These are phyloP conservation scores for Drosophila subpulchrella DNA, from an alignment of 1,140 invertebrate species.

Conservation along the genomic window DNA sequence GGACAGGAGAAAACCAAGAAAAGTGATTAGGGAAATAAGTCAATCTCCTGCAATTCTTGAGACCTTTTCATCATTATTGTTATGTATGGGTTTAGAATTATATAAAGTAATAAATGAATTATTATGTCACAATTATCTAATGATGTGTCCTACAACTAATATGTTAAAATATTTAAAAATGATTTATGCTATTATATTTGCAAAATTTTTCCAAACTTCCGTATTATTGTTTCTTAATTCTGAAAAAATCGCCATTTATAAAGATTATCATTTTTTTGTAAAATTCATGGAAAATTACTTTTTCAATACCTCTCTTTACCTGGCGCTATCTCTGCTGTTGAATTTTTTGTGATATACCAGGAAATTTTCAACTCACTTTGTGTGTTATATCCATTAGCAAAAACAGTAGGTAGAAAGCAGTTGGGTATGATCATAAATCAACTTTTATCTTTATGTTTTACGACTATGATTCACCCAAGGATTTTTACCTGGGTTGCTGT, in stretches of 20 bases:
- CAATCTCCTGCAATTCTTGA: background rate
- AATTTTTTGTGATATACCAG: constrained; percentile 16
- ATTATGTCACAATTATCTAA: too few relatives aligned
- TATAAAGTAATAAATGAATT: too few relatives aligned
- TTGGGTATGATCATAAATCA: constrained; percentile 16
- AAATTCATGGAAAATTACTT: background rate
- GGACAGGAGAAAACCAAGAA: constrained; percentile 4
- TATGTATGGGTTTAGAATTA: too few relatives aligned
- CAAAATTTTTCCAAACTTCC: too few relatives aligned
- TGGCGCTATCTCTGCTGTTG: constrained; percentile 10
- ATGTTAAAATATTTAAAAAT: too few relatives aligned
- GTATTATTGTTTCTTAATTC: too few relatives aligned
- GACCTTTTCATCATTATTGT: too few relatives aligned
- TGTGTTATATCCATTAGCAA: background rate
- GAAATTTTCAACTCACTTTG: constrained; percentile 37
- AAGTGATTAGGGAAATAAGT: constrained; percentile 7
- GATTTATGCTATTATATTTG: too few relatives aligned
- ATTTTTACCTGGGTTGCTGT: background rate
- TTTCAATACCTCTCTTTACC: constrained; percentile 20
- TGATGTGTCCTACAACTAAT: too few relatives aligned
- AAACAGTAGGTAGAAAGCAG: background rate
- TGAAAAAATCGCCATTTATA: too few relatives aligned
- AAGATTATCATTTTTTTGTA: background rate
- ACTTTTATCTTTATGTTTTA: constrained; percentile 9
- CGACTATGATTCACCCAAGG: constrained; percentile 15